Evolutionary conservation across 2,113 vertebrate species (phyloP), one percentile per base, ranked within the genome.

Genomic region (Copsychus sechellarum): DNA sequence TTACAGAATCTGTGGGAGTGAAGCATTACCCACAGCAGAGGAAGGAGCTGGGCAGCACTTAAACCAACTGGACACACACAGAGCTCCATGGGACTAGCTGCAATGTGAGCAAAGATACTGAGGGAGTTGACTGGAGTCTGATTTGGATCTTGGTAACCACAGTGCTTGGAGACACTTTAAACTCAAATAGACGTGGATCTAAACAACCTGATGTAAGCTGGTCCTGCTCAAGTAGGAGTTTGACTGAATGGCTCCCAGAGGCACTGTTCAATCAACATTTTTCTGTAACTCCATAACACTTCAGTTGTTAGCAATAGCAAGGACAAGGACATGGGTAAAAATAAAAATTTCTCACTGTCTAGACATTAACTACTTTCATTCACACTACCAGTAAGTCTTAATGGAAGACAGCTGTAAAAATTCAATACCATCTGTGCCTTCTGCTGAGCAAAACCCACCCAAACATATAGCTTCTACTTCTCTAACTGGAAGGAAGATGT

Each of bases 401-500:
- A 9, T 82, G 66, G 62, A 85, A 88, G 53, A 60, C 53, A 79
- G 57, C 40, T 88, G 80, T 82, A 70, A 90, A 92, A 95, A 90
- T 86, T 72, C 48, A 79, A 34, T 60, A 79, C 62, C 82, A 92
- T 90, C 48, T 93, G 74, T 57, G 82, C 80, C 36, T 93, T 79
- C 62, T 88, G 61, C 48, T 53, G 31, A 48, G 36, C 50, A 95
- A 71, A 94, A 74, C 5, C 76, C 67, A 76, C 42, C 64, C 34
- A 80, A 73, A 56, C n/a, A n/a, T 12, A 64, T 0, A 79, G 43
- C 33, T 56, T 82, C 51, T 85, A 78, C 26, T 34, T 76, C 20
- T 47, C 40, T 90, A 74, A n/a, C 21, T 72, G 45, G 58, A 86
- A 83, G 85, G 29, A 73, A 84, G 25, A 85, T 48, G 17, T n/a